These are phyloP conservation scores for Etheostoma spectabile DNA, from an alignment of 2,113 vertebrate genomes.

Conservation along the genomic window DNA sequence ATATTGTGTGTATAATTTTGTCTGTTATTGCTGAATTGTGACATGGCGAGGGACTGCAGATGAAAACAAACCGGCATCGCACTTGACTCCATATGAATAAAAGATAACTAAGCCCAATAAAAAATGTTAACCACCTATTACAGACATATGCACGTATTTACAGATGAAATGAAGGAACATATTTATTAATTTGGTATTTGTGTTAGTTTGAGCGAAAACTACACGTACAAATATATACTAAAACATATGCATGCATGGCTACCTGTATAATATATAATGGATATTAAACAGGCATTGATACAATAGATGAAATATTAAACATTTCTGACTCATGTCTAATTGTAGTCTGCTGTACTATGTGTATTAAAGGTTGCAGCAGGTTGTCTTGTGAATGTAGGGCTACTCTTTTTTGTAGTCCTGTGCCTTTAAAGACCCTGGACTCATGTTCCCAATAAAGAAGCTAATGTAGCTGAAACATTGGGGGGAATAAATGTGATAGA, in stretches of 20 bases:
- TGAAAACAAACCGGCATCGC: neutral
- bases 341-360: neutral
- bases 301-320: neutral
- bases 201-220: neutral
- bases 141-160: neutral
- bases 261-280: too few relatives aligned
- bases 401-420: neutral
- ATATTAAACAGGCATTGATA: neutral
- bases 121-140: too few relatives aligned
- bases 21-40: neutral
- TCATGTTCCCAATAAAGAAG: neutral
- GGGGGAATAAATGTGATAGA: neutral
- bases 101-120: neutral
- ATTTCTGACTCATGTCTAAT: neutral
- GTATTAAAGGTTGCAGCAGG: neutral
- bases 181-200: too few relatives aligned
- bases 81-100: neutral
- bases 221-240: neutral
- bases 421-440: slow-evolving; percentile 1
- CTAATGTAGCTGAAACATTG: slow-evolving; percentile 8
- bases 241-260: neutral
- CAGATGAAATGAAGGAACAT: neutral
- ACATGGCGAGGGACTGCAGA: too few relatives aligned
- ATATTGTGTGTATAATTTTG: neutral
- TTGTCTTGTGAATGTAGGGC: neutral